phyloP scores from a whole-genome alignment of 1,140 invertebrate genomes.

The Nasonia vitripennis region DNA sequence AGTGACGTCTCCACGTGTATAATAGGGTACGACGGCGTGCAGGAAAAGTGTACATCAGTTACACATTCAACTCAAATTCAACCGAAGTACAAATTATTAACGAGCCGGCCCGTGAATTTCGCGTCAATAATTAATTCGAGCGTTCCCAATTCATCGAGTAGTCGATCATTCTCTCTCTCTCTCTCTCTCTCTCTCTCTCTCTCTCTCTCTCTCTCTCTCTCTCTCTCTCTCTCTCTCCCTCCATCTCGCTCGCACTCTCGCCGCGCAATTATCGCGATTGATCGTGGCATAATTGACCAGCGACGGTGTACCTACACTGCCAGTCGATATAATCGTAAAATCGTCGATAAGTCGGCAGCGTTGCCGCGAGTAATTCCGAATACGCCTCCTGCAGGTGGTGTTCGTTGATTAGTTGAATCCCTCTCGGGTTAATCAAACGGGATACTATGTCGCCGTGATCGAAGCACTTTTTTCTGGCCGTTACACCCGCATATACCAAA shows the following conservation, averaged over 20 bases:
- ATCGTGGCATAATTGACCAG: slow-evolving; percentile 15
- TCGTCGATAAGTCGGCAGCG: neutral
- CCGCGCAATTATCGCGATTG: slow-evolving; percentile 23
- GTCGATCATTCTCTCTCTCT: neutral
- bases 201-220: neutral
- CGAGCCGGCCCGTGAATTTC: neutral
- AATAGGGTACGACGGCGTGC: no score
- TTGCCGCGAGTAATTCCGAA: slow-evolving; percentile 4
- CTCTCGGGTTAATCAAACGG: neutral
- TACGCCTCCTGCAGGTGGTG: neutral
- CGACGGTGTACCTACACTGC: neutral
- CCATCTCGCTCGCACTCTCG: neutral
- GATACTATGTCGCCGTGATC: neutral
- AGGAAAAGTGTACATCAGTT: no score
- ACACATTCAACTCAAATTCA: neutral
- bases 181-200: neutral
- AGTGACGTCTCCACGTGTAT: no score
- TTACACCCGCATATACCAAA: neutral
- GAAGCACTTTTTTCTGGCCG: neutral
- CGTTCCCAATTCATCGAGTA: neutral
- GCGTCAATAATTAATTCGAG: slow-evolving; percentile 25
- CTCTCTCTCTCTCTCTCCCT: neutral
- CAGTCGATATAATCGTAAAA: slow-evolving; percentile 2
- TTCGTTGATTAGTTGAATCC: neutral
- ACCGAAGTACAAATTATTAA: neutral